Base-by-base conservation (phyloP, 1,140 invertebrate genomes). In the Drosophila malerkotliana region DNA sequence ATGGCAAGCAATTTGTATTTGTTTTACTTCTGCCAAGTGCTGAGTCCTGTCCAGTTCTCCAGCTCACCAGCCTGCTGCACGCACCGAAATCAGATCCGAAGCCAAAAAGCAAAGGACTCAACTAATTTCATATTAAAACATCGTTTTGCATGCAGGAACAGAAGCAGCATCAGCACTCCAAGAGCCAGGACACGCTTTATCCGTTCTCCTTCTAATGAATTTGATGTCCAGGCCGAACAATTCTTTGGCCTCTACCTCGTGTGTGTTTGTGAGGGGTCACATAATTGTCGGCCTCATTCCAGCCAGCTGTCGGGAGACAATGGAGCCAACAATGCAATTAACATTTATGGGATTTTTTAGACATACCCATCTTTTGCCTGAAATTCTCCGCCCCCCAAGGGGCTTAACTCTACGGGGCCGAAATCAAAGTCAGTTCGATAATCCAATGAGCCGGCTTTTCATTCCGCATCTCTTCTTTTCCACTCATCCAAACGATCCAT, bases 91-190 rank as follows among this genome's bases (percentile, higher is more conserved):
- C 41, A 44, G 41, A 44, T 15, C 41, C 48, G 59, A 58, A 72
- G 74, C 74, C 81, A 82, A 75, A 87, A 81, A 85, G 72, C 79
- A 79, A 88, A 88, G 83, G 83, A 88, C 83, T 88, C 77, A 88
- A 88, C 84, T 88, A 88, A 88, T 88, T 88, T 88, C 79, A 88
- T 88, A 88, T 88, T 88, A 88, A 88, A 88, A 88, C 83, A 88
- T 88, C 83, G 83, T 89, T 88, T 88, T 88, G 83, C 84, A 88
- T 88, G 83, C 83, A 88, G 80, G 71, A 67, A 62, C 80, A 82
- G 69, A 54, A 53, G 47, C 61, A 66, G 66, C 72, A 75, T 30
- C 48, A 51, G 63, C 18, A 80, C 53, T 47, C 58, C 44, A 26
- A 45, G 14, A 37, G 10, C 45, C 77, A 53, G 47, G 53, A 39